Evolutionary conservation across 2,888 invertebrate species (phyloP).

Genomic region (Cosmia pyralina): DNA sequence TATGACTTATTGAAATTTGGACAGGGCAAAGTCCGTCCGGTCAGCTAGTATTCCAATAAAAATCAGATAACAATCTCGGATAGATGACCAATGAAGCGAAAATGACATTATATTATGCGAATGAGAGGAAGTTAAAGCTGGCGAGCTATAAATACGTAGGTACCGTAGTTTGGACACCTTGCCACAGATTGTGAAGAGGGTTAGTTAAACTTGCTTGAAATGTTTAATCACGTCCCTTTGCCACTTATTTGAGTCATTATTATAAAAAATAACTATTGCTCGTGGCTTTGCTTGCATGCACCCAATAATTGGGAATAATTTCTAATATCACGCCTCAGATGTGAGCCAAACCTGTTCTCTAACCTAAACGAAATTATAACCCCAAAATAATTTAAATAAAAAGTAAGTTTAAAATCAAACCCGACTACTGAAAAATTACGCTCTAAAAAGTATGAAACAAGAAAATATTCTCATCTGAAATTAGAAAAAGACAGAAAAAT

Average conservation of each 20-base stretch:
- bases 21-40: not conserved
- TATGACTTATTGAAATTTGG: not conserved
- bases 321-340: too few species aligned
- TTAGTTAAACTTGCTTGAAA: not conserved
- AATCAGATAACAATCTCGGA: not conserved
- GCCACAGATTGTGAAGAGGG: constrained; percentile 3
- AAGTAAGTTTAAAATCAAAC: too few species aligned
- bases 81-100: not conserved
- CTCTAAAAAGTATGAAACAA: too few species aligned
- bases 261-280: not conserved
- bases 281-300: too few species aligned
- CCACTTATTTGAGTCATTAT: not conserved
- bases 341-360: too few species aligned
- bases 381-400: too few species aligned
- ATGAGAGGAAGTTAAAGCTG: not conserved
- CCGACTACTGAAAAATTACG: too few species aligned
- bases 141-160: not conserved
- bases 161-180: constrained; percentile 1
- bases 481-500: too few species aligned
- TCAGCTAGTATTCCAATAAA: not conserved
- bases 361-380: too few species aligned
- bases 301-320: too few species aligned
- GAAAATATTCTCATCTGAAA: too few species aligned
- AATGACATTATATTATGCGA: constrained; percentile 2
- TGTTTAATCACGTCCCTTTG: constrained; percentile 2